Conservation (phyloP, 2,888 invertebrate species). For the Cataglyphis rosenhaueri region DNA sequence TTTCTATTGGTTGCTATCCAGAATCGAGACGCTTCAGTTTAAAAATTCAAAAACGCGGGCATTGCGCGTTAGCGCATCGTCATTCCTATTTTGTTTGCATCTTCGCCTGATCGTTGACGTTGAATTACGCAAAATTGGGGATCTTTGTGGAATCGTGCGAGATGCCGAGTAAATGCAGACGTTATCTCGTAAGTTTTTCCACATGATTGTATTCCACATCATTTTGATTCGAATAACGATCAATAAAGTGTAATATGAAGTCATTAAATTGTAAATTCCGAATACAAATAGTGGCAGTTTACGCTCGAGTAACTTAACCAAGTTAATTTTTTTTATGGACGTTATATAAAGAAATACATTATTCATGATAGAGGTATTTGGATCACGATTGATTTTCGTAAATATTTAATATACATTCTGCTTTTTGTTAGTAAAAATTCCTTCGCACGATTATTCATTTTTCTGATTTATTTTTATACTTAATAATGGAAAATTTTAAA, state of each 20-base stretch:
- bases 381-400: constrained; percentile 76
- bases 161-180: neutral
- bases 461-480: neutral
- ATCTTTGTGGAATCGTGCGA: neutral
- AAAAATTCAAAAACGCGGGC: constrained; percentile 1
- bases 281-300: neutral
- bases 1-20: neutral
- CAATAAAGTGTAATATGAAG: neutral
- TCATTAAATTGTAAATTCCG: neutral
- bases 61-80: neutral
- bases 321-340: neutral
- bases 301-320: neutral
- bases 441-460: neutral
- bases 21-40: neutral
- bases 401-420: constrained; percentile 84
- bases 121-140: neutral
- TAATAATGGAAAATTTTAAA: neutral
- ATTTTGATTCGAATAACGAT: neutral
- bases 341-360: neutral
- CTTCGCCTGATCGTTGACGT: neutral
- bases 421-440: constrained; percentile 81
- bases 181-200: constrained; percentile 1
- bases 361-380: neutral
- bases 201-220: neutral
- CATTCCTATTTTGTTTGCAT: neutral